phyloP scores from a whole-genome alignment of 2,797 vertebrate genomes.

The Parotocinclus haroldoi region DNA sequence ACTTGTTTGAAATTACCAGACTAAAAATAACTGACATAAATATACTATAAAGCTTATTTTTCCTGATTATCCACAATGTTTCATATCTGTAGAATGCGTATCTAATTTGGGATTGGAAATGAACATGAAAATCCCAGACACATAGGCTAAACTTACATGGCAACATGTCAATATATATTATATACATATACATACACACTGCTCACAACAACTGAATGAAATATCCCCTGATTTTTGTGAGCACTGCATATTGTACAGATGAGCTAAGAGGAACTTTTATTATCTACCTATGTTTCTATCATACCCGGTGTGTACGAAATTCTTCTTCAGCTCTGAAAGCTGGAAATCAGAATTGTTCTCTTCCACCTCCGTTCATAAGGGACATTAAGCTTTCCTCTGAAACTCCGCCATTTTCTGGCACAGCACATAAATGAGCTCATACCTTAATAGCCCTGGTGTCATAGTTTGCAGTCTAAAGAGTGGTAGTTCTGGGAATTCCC shows the following conservation, averaged over 20 bases:
- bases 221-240: no score
- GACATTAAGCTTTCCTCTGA: conserved; percentile 19
- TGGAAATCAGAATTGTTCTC: conserved; percentile 16
- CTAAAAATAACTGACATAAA: no score
- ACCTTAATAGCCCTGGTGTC: conserved; percentile 27
- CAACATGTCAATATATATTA: no score
- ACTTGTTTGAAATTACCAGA: no score
- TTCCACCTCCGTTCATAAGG: conserved; percentile 15
- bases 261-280: neutral
- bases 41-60: no score
- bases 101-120: no score
- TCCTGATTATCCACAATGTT: no score
- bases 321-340: conserved; percentile 4
- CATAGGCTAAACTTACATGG: no score
- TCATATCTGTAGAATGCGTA: no score
- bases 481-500: conserved; percentile 28
- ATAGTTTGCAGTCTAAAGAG: conserved; percentile 19
- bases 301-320: neutral
- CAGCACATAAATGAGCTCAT: conserved; percentile 1
- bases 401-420: neutral
- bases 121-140: no score
- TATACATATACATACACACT: neutral
- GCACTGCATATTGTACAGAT: neutral
- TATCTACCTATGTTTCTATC: neutral
- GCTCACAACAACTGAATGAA: neutral